Conservation (phyloP, 2,113 vertebrate genomes). For the Hippocampus zosterae region DNA sequence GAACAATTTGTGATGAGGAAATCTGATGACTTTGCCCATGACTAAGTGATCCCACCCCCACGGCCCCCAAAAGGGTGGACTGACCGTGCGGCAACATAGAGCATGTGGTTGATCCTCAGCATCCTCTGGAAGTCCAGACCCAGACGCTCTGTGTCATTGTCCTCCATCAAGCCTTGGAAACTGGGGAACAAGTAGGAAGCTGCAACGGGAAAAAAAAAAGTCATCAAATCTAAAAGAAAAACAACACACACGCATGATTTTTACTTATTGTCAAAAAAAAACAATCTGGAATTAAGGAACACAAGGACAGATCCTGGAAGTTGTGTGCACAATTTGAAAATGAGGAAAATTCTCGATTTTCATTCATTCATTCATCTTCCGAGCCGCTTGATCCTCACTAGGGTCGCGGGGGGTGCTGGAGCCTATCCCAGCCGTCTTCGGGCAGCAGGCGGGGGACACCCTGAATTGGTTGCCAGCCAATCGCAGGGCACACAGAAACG, state of each 20-base stretch:
- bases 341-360: neutral
- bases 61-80: slow-evolving; percentile 12
- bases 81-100: slow-evolving; percentile 89
- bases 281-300: neutral
- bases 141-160: slow-evolving; percentile 78
- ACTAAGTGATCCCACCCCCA: neutral
- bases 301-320: neutral
- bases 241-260: neutral
- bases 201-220: slow-evolving; percentile 34
- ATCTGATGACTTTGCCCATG: too few relatives aligned
- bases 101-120: slow-evolving; percentile 84
- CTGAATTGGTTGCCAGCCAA: too few relatives aligned
- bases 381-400: too few relatives aligned
- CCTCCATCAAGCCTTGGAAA: slow-evolving; percentile 82
- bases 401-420: too few relatives aligned
- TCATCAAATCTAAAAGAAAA: neutral
- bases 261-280: neutral
- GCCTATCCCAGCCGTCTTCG: too few relatives aligned
- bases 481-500: too few relatives aligned
- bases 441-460: too few relatives aligned
- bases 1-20: too few relatives aligned
- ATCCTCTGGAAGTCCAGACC: slow-evolving; percentile 90
- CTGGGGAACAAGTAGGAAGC: slow-evolving; percentile 77
- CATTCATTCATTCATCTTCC: too few relatives aligned
- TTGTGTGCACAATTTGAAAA: neutral